These are phyloP conservation scores for Drosophila incognita DNA, from an alignment of 2,888 invertebrate species.

Conservation along the genomic window DNA sequence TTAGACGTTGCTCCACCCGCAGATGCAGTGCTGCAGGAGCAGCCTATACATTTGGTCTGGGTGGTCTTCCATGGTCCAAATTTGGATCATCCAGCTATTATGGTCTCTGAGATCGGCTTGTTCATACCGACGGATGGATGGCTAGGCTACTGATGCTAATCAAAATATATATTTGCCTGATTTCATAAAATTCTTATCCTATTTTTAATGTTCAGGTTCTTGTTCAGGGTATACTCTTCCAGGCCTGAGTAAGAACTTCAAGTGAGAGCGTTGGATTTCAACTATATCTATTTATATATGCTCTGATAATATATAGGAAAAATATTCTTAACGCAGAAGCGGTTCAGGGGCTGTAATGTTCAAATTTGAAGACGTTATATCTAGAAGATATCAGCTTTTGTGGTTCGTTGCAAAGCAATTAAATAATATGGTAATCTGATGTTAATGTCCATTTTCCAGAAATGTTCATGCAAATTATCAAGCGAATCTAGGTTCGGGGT, in stretches of 20 bases:
- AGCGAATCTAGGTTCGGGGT: no score
- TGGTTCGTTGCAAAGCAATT: no score
- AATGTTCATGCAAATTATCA: no score
- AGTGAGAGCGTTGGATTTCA: not conserved
- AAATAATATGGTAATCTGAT: no score
- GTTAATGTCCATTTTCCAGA: no score
- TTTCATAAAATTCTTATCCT: fast-evolving
- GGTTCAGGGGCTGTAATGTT: no score
- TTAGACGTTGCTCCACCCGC: no score
- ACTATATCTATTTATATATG: not conserved
- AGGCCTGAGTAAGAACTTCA: fast-evolving
- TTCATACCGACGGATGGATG: no score
- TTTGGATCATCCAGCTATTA: not conserved
- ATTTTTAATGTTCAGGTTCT: not conserved
- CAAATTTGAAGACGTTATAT: not conserved
- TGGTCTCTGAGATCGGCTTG: not conserved
- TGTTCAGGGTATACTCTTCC: not conserved
- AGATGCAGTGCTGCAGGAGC: no score
- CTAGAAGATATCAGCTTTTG: no score
- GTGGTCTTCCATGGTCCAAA: no score
- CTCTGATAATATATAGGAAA: not conserved
- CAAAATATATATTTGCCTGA: not conserved
- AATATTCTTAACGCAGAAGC: not conserved
- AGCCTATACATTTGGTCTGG: no score
- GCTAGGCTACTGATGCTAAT: not conserved